Base-by-base conservation (phyloP, 2,113 vertebrate species). In the Capricornis sumatraensis region DNA sequence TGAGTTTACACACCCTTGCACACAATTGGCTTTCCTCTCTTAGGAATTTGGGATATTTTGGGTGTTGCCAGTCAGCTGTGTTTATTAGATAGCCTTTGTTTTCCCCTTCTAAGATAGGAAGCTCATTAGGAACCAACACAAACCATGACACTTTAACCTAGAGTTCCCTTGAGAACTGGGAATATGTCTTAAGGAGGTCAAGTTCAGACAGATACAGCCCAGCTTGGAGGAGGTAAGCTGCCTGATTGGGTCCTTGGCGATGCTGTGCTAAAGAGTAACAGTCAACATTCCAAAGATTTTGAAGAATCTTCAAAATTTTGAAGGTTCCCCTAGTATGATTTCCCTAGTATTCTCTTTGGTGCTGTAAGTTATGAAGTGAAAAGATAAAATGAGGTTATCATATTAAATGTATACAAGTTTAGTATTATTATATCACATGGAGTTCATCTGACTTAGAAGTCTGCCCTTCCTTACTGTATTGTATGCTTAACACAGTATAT, bases 21-120 rank as follows among this genome's bases (percentile, higher is more conserved):
- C 55, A 47, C 78, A 85, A 92, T 88, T 28, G 76, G 17, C 10
- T 43, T 76, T 97, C 94, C 94, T 89, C 92, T 86, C 27, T 28
- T 15, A 53, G 87, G 79, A 97, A n/a, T 28, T 9, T 74, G 87
- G 62, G n/a, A 23, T 30, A 10, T 89, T 87, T 81, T 40, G 89
- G 90, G 45, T 13, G 79, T 84, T 62, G 55, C 9, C 13, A 78
- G 57, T 91, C 36, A 5, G 3, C 89, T 50, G 58, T 95, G 94
- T 96, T 97, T 94, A 89, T 82, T 85, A 89, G 88, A 64, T 50
- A 89, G 94, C 27, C 87, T 97, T 97, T 98, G 96, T 97, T 98
- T 96, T 96, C 58, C 67, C 3, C 53, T 88, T 94, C 30, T 47
- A 87, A 94, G 97, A 92, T 60, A 97, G 96, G 94, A 92, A 67